Percentiles rank a stretch among this genome's conserved stretches.
phyloP scores from a whole-genome alignment of 2,113 vertebrate species.

The Glaucomys volans region DNA sequence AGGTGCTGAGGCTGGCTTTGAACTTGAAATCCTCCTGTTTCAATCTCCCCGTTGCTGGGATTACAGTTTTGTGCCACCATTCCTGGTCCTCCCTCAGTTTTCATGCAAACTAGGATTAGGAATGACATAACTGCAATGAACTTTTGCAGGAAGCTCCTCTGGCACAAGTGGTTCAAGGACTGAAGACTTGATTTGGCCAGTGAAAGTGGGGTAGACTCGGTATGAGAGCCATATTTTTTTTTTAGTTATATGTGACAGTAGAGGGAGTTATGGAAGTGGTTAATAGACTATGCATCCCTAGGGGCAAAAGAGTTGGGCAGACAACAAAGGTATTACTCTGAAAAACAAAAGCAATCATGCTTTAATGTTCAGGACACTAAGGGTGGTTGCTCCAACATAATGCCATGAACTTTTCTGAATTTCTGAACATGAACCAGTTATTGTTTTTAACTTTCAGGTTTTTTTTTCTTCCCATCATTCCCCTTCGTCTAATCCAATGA shows the following conservation, averaged over 20 bases:
- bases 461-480: too few relatives aligned
- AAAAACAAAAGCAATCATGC: not conserved
- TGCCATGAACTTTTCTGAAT: not conserved
- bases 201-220: not conserved
- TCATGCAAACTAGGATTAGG: not conserved
- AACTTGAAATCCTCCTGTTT: too few relatives aligned
- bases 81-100: not conserved
- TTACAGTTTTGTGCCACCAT: too few relatives aligned
- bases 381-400: not conserved
- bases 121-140: conserved; percentile 45
- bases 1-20: too few relatives aligned
- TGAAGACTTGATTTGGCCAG: not conserved
- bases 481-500: too few relatives aligned
- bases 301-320: not conserved
- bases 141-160: not conserved
- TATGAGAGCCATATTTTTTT: not conserved
- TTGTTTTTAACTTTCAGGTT: too few relatives aligned
- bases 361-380: not conserved
- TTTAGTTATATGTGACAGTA: too few relatives aligned
- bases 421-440: not conserved
- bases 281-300: not conserved
- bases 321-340: not conserved
- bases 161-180: not conserved
- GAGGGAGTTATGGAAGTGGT: not conserved
- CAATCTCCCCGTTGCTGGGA: too few relatives aligned